Percentiles rank a stretch among this genome's conserved stretches.
phyloP scores from a whole-genome alignment of 2,113 vertebrate species.

The Coreoperca whiteheadi region DNA sequence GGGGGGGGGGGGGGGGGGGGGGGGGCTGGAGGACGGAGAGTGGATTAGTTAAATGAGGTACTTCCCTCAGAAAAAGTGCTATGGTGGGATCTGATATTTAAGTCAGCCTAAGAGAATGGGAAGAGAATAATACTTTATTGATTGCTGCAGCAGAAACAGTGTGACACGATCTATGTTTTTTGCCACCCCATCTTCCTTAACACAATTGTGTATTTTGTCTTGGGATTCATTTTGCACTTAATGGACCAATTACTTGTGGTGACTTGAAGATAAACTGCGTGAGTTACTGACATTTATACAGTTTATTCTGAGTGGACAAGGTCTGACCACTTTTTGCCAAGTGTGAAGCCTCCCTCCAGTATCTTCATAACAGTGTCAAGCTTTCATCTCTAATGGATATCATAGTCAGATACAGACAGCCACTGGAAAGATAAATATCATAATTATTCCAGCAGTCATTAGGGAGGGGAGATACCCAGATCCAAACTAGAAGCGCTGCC shows the following conservation, averaged over 20 bases:
- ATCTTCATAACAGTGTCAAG: conserved; percentile 39
- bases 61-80: background rate
- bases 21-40: background rate
- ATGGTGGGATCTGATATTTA: background rate
- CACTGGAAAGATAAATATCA: conserved; percentile 76
- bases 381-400: conserved; percentile 75
- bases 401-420: conserved; percentile 64
- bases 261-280: conserved; percentile 10
- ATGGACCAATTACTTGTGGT: conserved; percentile 22
- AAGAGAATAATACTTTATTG: background rate
- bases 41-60: conserved; percentile 10
- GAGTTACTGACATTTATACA: conserved; percentile 29
- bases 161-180: conserved; percentile 2
- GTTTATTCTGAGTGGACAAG: conserved; percentile 27
- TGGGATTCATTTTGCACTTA: conserved; percentile 13
- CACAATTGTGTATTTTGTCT: conserved; percentile 15
- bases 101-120: background rate
- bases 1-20: too few species aligned
- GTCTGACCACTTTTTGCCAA: conserved; percentile 27
- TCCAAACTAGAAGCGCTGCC: conserved; percentile 65
- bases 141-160: background rate
- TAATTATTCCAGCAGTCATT: conserved; percentile 77
- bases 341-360: conserved; percentile 20
- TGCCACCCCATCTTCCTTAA: background rate
- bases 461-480: conserved; percentile 58